A percentile compares a stretch with the other conserved stretches of the same genome.
Conservation (phyloP, 2,797 vertebrate species). For the Bryconaethiops microstoma region DNA sequence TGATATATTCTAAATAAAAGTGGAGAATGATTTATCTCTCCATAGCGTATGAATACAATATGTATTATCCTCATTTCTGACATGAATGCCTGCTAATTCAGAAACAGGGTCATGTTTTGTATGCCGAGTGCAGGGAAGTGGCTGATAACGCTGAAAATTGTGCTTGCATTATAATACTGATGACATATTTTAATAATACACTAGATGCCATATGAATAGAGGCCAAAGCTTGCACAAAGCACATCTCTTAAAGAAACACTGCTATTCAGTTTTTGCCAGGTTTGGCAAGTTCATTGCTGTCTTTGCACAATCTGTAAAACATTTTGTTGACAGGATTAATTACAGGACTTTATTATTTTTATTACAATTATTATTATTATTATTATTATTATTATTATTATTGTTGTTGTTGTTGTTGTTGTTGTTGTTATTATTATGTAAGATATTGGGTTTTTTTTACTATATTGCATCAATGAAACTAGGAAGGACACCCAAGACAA, state of each 20-base stretch:
- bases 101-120: conserved; percentile 16
- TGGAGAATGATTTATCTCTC: not conserved
- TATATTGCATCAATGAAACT: no score
- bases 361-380: no score
- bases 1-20: not conserved
- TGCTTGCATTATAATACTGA: not conserved
- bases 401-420: no score
- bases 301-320: no score
- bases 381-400: no score
- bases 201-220: not conserved
- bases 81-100: not conserved
- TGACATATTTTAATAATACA: no score
- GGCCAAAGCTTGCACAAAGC: not conserved
- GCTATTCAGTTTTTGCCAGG: not conserved
- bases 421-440: no score
- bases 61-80: conserved; percentile 17
- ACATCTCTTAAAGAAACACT: not conserved
- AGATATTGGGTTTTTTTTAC: no score
- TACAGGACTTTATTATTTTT: no score
- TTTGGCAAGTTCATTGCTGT: no score
- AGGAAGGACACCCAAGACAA: no score
- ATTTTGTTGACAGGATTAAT: no score
- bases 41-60: not conserved
- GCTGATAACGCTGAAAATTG: not conserved
- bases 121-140: not conserved